phyloP scores from a whole-genome alignment of 2,113 vertebrate species.

The Tragelaphus scriptus region DNA sequence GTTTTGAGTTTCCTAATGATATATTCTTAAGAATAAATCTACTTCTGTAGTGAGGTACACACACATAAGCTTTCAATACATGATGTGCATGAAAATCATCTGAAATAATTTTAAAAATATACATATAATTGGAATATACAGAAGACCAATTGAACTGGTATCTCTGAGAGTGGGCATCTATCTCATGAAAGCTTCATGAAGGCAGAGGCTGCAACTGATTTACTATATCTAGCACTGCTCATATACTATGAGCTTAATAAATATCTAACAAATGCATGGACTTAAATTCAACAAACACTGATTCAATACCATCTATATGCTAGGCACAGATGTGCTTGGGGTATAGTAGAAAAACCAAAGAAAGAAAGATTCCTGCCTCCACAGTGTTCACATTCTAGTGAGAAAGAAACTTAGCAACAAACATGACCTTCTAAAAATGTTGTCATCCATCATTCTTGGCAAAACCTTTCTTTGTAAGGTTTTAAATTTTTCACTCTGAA shows the following conservation, averaged over 20 bases:
- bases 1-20: neutral
- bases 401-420: neutral
- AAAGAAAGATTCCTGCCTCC: neutral
- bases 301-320: neutral
- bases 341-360: neutral
- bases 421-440: neutral
- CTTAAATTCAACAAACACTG: neutral
- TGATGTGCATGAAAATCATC: neutral
- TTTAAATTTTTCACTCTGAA: constrained; percentile 2
- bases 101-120: neutral
- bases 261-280: neutral
- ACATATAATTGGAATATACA: neutral
- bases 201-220: neutral
- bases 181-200: neutral
- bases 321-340: neutral
- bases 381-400: neutral
- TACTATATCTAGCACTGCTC: neutral
- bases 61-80: neutral
- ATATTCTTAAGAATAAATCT: neutral
- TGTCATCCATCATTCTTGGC: neutral
- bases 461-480: neutral
- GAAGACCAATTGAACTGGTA: neutral
- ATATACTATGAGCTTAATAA: neutral
- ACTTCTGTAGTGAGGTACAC: neutral
- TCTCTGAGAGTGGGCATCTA: neutral